Evolutionary conservation across 2,888 invertebrate genomes (phyloP).

Genomic region (Frankliniella fusca): DNA sequence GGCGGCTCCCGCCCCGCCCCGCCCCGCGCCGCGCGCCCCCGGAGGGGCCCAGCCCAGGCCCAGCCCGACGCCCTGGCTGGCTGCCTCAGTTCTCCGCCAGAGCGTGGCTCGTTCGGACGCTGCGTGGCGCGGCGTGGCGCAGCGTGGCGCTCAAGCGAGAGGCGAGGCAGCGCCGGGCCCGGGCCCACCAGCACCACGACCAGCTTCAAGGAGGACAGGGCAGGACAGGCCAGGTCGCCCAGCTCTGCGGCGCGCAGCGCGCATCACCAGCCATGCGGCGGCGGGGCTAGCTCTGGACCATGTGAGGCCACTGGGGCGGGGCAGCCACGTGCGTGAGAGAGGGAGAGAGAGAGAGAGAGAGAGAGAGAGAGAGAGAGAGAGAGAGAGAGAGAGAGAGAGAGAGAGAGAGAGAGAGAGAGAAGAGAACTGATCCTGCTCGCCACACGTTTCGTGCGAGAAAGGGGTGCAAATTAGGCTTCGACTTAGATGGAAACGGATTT

Average conservation of each 20-base stretch:
- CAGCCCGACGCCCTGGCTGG: background rate
- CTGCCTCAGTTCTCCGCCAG: slow-evolving; percentile 12
- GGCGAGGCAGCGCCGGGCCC: background rate
- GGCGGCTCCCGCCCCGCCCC: no score
- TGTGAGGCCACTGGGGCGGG: background rate
- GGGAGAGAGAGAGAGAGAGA: background rate
- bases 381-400: slow-evolving; percentile 15
- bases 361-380: slow-evolving; percentile 10
- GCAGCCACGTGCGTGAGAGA: background rate
- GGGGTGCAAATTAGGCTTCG: no score
- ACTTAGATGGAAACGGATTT: no score
- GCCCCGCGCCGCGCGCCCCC: background rate
- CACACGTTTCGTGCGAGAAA: no score
- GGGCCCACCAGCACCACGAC: background rate
- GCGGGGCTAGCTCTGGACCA: background rate
- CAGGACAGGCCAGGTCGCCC: background rate
- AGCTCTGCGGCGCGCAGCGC: background rate
- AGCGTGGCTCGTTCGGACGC: slow-evolving; percentile 1
- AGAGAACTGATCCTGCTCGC: no score
- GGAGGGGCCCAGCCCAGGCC: background rate
- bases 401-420: background rate
- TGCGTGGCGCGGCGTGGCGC: background rate
- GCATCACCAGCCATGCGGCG: background rate
- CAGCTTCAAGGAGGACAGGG: background rate
- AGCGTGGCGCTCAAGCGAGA: slow-evolving; percentile 21